Percentiles rank a stretch among this genome's conserved stretches.
phyloP scores from a whole-genome alignment of 2,797 vertebrate species.

The Dryobates pubescens region DNA sequence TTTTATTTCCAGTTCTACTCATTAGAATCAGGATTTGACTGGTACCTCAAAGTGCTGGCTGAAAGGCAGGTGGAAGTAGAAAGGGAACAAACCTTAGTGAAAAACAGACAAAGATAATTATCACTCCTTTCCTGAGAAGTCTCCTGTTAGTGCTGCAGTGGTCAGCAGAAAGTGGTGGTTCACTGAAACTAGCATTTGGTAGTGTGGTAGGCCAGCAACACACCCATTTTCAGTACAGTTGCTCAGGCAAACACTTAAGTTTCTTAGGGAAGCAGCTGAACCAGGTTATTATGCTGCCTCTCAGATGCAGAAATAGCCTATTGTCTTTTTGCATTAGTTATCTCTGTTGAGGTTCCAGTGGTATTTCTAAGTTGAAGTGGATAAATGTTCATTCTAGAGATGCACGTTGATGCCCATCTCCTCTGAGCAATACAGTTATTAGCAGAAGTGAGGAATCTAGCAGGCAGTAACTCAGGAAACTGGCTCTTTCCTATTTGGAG shows the following conservation, averaged over 20 bases:
- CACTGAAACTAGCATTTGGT: background rate
- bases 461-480: conserved; percentile 36
- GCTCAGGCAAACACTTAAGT: background rate
- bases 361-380: conserved; percentile 27
- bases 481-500: conserved; percentile 36
- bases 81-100: background rate
- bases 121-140: background rate
- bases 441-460: conserved; percentile 49
- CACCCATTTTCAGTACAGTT: background rate
- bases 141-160: background rate
- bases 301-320: background rate
- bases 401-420: conserved; percentile 10
- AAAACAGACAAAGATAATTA: background rate
- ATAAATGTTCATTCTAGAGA: conserved; percentile 55
- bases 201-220: background rate
- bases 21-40: background rate
- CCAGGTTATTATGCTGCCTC: background rate
- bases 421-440: conserved; percentile 53
- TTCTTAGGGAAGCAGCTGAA: background rate
- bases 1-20: background rate
- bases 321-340: background rate
- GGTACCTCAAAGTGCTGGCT: background rate
- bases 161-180: background rate
- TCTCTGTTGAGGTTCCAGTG: background rate
- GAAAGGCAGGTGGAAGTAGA: background rate